Conservation (phyloP, 2,797 vertebrate genomes). For the Rhadinocentrus ornatus region DNA sequence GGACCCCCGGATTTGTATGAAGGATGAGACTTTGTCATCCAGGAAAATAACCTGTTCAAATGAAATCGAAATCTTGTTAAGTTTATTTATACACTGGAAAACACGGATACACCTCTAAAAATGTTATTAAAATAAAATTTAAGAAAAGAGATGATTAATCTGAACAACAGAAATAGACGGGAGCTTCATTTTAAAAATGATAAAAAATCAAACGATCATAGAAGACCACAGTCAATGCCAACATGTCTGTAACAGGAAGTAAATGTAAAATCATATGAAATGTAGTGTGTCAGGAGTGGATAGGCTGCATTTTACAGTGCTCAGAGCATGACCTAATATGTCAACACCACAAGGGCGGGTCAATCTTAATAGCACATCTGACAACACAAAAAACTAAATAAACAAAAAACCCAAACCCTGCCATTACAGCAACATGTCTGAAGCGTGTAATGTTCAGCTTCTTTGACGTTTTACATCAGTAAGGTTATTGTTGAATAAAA, state of each 20-base stretch:
- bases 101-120: not conserved
- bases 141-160: not conserved
- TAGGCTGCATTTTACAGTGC: not conserved
- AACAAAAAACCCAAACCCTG: not conserved
- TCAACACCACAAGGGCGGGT: not conserved
- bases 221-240: fast-evolving
- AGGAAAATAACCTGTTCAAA: slow-evolving; percentile 91
- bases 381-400: not conserved
- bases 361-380: not conserved
- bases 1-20: slow-evolving; percentile 98
- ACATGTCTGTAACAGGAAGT: not conserved
- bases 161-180: too few relatives aligned
- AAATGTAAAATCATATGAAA: slow-evolving; percentile 7
- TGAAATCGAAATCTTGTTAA: slow-evolving; percentile 14
- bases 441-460: not conserved
- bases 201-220: too few relatives aligned
- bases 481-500: not conserved
- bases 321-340: not conserved
- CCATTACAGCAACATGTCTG: not conserved
- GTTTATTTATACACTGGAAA: not conserved
- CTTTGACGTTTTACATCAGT: not conserved
- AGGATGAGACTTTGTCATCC: slow-evolving; percentile 94
- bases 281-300: slow-evolving; percentile 1
- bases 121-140: not conserved
- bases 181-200: too few relatives aligned